Evolutionary conservation across 1,140 invertebrate genomes (phyloP).

Genomic region (Mya arenaria): DNA sequence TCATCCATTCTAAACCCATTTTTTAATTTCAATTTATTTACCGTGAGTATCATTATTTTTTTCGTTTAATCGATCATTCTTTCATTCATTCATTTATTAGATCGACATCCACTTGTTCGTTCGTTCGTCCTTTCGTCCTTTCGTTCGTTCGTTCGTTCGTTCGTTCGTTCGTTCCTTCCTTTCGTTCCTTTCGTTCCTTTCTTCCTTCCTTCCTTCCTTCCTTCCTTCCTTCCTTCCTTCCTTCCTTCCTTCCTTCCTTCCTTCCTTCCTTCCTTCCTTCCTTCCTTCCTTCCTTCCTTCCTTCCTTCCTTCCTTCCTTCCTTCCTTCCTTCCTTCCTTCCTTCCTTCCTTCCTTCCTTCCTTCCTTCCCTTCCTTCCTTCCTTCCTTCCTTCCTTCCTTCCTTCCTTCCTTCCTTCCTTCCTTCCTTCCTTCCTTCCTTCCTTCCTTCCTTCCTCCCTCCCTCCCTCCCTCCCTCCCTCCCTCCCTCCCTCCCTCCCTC

Average conservation of each 20-base stretch:
- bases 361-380: constrained; percentile 7
- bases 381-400: constrained; percentile 9
- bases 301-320: background rate
- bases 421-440: constrained; percentile 25
- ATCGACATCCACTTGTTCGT: no score
- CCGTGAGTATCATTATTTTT: no score
- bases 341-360: constrained; percentile 23
- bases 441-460: constrained; percentile 19
- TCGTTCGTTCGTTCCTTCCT: background rate
- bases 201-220: constrained; percentile 22
- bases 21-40: no score
- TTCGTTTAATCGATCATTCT: no score
- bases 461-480: background rate
- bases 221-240: constrained; percentile 25
- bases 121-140: no score
- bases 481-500: background rate
- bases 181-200: background rate
- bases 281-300: constrained; percentile 11
- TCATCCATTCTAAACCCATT: no score
- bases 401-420: constrained; percentile 3
- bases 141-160: no score
- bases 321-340: constrained; percentile 25
- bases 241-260: constrained; percentile 23
- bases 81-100: no score
- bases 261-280: constrained; percentile 14